Base-by-base conservation (phyloP, 2,797 vertebrate species). In the Lepidocolaptes lacrymiger region DNA sequence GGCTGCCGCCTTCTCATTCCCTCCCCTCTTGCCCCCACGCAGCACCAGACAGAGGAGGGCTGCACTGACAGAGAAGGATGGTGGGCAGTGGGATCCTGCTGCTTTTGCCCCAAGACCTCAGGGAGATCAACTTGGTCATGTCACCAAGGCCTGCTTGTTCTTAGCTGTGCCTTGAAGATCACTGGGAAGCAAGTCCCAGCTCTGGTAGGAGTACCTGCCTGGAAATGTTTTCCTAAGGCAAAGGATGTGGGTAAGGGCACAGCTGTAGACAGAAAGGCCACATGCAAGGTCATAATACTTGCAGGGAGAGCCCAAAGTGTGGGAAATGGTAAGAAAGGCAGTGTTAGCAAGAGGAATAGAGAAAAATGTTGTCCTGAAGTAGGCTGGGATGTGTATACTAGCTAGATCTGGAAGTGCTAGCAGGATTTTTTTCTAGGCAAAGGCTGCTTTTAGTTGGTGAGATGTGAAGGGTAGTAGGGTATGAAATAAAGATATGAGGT, bases 401-500 rank as follows among this genome's bases (percentile, higher is more conserved):
- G 22, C 26, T n/a, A 79, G 66, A 79, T 62, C 27, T 92, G 78
- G 71, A 91, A 73, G 15, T 34, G 36, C 8, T 66, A 58, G 67
- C 0, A 5, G 55, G 66, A 43, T 3, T 74, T 68, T 49, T 93
- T 85, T 23, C 54, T 43, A 78, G 36, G 46, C 23, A 88, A 85
- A 89, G 39, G 28, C 51, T 93, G 39, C 51, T 93, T 93, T 76
- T 66, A 82, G 36, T 59, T 75, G 36, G 36, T 44, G 39, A 30
- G 4, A 68, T 55, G 12, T 59, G 71, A 92, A 87, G n/a, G 54
- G 36, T 68, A 69, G 14, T 51, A 76, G 36, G 27, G 49, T 76
- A 66, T 48, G 68, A 75, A 85, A 84, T 69, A 81, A 88, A 95
- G 41, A 75, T 93, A 52, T 62, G 81, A 76, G 3, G n/a, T 87